Evolutionary conservation across 1,140 invertebrate species (phyloP), one percentile per base, ranked within the genome.

Genomic region (Brachionus manjavacas): DNA sequence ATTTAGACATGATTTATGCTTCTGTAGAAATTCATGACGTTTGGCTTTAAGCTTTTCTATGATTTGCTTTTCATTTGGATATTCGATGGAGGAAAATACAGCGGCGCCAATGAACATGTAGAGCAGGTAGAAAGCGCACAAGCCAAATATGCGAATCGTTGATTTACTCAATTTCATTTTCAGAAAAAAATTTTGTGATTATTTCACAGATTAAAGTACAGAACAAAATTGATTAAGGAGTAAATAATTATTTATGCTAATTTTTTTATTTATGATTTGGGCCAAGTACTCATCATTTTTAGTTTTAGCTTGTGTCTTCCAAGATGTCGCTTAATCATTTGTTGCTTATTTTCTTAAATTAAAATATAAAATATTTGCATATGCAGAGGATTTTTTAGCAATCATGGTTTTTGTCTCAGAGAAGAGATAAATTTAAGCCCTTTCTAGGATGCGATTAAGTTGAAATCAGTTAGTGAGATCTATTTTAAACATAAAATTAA

Each of bases 1-100:
- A 88, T 90, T 87, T 3, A 93, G 88, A 86, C 92, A 93, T 8
- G 89, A 87, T 23, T 85, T 83, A 87, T 93, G 89, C 2, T 91
- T 88, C 66, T 90, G 86, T 2, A 93, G 88, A 88, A 94, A 94
- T 23, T 90, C 86, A 4, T 87, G 86, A 85, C 93, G 91, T 49
- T 91, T 86, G 35, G 88, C 87, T 83, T 90, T 89, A 8, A 94
- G 86, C 11, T 91, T 88, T 28, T 91, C 89, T 23, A 92, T 91
- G 23, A 91, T 89, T 49, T 90, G 87, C 7, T 89, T 88, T 87
- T 84, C 83, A 55, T 74, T 66, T 43, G 41, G 20, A 55, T 66
- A 78, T 31, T 84, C 83, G n/a, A 84, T 41, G 2, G 66, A n/a
- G 12, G 60, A 66, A 35, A 84, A 84, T 12, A 84, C 43, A 2